A percentile compares a stretch with the other conserved stretches of the same genome.
Evolutionary conservation across 2,888 invertebrate species (phyloP).

Genomic region (Colostygia pectinataria): DNA sequence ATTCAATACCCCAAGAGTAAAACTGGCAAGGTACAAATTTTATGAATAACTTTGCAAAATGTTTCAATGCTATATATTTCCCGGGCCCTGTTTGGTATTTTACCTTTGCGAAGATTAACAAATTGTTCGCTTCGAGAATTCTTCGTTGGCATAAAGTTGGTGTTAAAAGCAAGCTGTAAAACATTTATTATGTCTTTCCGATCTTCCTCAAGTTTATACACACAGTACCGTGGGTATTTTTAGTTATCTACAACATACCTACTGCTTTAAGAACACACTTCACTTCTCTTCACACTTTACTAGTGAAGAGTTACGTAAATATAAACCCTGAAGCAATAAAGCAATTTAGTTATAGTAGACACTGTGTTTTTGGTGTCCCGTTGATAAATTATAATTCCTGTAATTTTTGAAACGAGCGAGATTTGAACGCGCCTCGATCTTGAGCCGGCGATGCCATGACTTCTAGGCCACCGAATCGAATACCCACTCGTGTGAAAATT

Average conservation of each 20-base stretch:
- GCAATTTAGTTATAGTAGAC: too few species aligned
- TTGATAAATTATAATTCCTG: too few species aligned
- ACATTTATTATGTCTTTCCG: conserved; percentile 5
- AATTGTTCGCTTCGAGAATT: conserved; percentile 57
- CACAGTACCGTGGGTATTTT: conserved; percentile 6
- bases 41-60: conserved; percentile 45
- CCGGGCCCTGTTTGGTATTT: conserved; percentile 43
- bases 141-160: conserved; percentile 15
- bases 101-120: conserved; percentile 56
- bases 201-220: conserved; percentile 4
- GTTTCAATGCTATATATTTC: conserved; percentile 41
- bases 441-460: too few species aligned
- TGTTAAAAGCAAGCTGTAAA: conserved; percentile 8
- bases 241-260: not conserved
- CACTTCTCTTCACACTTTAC: not conserved
- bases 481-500: too few species aligned
- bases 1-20: conserved; percentile 13
- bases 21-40: conserved; percentile 37
- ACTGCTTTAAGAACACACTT: not conserved
- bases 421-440: too few species aligned
- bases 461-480: too few species aligned
- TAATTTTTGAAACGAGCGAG: too few species aligned
- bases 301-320: conserved; percentile 22
- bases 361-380: conserved; percentile 37
- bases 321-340: conserved; percentile 57